A percentile compares a stretch with the other conserved stretches of the same genome.
These are phyloP conservation scores for Hepsetus odoe DNA, from an alignment of 2,113 vertebrate genomes.

Conservation along the genomic window DNA sequence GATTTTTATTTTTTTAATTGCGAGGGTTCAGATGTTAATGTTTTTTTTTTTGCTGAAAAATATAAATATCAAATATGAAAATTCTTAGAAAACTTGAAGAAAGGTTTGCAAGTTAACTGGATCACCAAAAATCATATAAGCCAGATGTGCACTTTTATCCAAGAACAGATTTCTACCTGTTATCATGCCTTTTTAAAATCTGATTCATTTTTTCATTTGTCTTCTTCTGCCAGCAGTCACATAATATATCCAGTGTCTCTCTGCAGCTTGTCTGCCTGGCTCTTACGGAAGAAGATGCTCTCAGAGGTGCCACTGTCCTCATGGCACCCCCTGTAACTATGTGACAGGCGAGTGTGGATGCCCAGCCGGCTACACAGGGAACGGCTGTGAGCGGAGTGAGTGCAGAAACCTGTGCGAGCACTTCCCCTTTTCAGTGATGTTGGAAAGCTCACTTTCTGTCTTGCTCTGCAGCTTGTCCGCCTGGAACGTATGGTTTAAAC, in stretches of 20 bases:
- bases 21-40: no score
- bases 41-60: no score
- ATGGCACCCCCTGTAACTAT: slow-evolving; percentile 81
- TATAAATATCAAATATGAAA: no score
- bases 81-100: no score
- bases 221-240: background rate
- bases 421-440: background rate
- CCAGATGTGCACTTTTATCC: no score
- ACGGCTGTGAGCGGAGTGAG: slow-evolving; percentile 85
- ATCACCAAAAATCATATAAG: no score
- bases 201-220: slow-evolving; percentile 2
- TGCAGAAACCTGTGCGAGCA: no score
- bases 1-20: no score
- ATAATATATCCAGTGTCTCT: slow-evolving; percentile 1
- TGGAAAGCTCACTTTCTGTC: slow-evolving; percentile 23
- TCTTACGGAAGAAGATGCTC: slow-evolving; percentile 80
- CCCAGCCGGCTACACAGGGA: slow-evolving; percentile 78
- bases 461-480: slow-evolving; percentile 76
- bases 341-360: slow-evolving; percentile 84
- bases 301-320: slow-evolving; percentile 77
- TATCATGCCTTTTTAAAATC: no score
- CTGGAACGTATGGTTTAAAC: slow-evolving; percentile 83
- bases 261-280: slow-evolving; percentile 84
- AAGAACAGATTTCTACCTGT: no score
- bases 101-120: no score